Percentiles rank a stretch among this genome's conserved stretches.
phyloP scores from a whole-genome alignment of 1,140 invertebrate genomes.

The Lordiphosa clarofinis region DNA sequence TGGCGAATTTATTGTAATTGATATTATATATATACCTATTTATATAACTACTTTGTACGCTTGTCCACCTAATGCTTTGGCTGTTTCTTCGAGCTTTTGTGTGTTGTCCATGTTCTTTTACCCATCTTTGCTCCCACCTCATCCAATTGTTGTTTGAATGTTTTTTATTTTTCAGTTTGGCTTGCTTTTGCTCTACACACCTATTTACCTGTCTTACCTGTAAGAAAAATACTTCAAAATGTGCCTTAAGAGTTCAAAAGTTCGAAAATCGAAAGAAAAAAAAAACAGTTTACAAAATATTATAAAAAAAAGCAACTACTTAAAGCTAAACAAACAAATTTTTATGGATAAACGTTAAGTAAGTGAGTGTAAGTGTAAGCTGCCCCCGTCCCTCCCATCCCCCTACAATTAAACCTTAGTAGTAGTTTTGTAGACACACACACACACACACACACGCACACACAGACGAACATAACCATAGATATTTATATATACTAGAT shows the following conservation, averaged over 20 bases:
- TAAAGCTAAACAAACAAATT: background rate
- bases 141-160: too few relatives aligned
- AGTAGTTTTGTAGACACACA: slow-evolving; percentile 68
- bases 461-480: slow-evolving; percentile 3
- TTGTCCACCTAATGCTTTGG: slow-evolving; percentile 22
- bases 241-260: slow-evolving; percentile 71
- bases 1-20: slow-evolving; percentile 70
- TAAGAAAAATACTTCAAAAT: slow-evolving; percentile 61
- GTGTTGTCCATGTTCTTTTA: slow-evolving; percentile 31
- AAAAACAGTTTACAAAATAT: slow-evolving; percentile 17
- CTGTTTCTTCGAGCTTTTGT: slow-evolving; percentile 45
- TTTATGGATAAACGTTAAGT: background rate
- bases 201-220: slow-evolving; percentile 12
- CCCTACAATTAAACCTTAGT: slow-evolving; percentile 59
- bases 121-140: background rate
- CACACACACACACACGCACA: slow-evolving; percentile 10
- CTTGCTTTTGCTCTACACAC: slow-evolving; percentile 33
- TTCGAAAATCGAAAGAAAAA: slow-evolving; percentile 35
- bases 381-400: background rate
- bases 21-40: slow-evolving; percentile 29
- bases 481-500: slow-evolving; percentile 1
- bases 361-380: too few relatives aligned
- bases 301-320: background rate
- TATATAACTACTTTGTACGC: slow-evolving; percentile 5
- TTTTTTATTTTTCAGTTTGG: too few relatives aligned